Evolutionary conservation across 2,113 vertebrate genomes (phyloP), one percentile per base, ranked within the genome.

Genomic region (Pollachius pollachius): DNA sequence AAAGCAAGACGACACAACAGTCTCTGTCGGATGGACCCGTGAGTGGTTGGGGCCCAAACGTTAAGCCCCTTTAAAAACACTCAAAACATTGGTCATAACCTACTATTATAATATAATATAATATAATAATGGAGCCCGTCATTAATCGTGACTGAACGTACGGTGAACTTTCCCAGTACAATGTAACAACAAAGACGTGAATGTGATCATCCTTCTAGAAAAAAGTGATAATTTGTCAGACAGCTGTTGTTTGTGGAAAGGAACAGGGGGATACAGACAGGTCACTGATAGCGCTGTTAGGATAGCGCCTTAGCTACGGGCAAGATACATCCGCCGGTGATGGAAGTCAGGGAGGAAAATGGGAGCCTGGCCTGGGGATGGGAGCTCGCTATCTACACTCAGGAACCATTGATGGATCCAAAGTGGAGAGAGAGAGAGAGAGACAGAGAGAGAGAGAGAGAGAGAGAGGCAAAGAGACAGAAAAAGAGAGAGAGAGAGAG

Each of bases 171-270:
- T 60, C 15, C 2, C 11, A 15, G 19, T 25, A 19, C 12, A 16
- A n/a, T 64, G 34, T 41, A 48, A 48, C 41, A 48, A 12, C 8
- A 48, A 6, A 48, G 41, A 48, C 41, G 41, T 9, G 12, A 48
- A 48, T 48, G 2, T 13, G 12, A 48, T 41, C 19, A 64, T 64
- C 16, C 73, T 65, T 73, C 25, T 64, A 62, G 60, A 17, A 60
- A 60, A 34, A 60, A 70, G 23, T 13, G 41, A 64, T 66, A 57
- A 48, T 72, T 74, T 67, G 37, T 30, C 76, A 69, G 56, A 71
- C 67, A 27, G 91, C 91, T 93, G 92, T 91, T 93, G 90, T 93
- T 92, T 91, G 78, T 79, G 52, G 78, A 81, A 77, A 79, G 78
- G 85, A 84, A 88, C 88, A 69, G 83, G 88, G 88, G 41, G 89